Evolutionary conservation across 2,113 vertebrate species (phyloP), one percentile per base, ranked within the genome.

Genomic region (Caranx melampygus): DNA sequence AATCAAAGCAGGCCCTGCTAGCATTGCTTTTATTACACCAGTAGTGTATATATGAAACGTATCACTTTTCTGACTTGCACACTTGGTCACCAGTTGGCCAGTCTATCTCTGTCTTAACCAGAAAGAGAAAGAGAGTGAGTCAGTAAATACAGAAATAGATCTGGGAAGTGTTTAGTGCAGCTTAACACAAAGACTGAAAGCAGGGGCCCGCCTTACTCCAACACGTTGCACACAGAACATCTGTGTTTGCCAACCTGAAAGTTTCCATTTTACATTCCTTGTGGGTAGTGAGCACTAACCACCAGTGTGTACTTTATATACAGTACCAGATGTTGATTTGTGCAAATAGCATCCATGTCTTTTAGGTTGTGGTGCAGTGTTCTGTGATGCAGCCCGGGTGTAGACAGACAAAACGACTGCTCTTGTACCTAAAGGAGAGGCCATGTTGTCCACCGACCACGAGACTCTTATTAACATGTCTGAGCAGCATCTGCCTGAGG

Each of bases 171-270:
- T 40, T 49, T 49, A 6, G 20, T 3, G 10, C 20, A 58, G 33
- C 47, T 55, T 14, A 16, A 5, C 40, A 18, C 58, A 51, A 21
- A 49, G 31, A 7, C 31, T 21, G 42, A 33, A 15, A 14, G 21
- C 47, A 40, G 6, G 13, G 5, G 16, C 40, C 2, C 8, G 13
- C n/a, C 13, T n/a, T 33, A 26, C 63, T 51, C 16, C 33, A 18
- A 40, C n/a, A 58, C 59, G 61, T 72, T 60, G 45, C 42, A 79
- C 58, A 58, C 51, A 75, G 26, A 62, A 58, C 26, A 79, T 68
- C 60, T 76, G 60, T 75, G 35, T 85, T 83, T 78, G 72, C 63
- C 59, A 73, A 70, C 49, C 60, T 80, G 49, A 18, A 75, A 1
- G 21, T 68, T 82, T 76, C 21, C 12, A 72, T 60, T 65, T 62